A percentile compares a stretch with the other conserved stretches of the same genome.
Conservation (phyloP, 2,113 vertebrate species). For the Sceloporus tristichus region DNA sequence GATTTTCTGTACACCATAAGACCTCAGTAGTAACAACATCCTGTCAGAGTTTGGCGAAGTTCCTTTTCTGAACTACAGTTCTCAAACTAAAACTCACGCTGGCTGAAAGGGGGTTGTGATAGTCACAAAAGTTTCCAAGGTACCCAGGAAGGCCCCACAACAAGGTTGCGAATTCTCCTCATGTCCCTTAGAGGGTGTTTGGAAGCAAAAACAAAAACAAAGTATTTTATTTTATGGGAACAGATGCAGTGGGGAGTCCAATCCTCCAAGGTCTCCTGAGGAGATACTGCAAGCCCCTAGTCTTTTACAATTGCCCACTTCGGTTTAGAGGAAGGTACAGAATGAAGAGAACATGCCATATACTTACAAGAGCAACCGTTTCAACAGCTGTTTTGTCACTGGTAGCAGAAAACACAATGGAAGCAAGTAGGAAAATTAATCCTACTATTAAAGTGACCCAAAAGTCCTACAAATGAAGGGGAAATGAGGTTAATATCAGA, state of each 20-base stretch:
- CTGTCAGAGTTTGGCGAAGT: background rate
- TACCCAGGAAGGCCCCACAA: too few species aligned
- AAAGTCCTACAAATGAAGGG: slow-evolving; percentile 80
- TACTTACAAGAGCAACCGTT: slow-evolving; percentile 79
- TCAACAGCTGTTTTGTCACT: slow-evolving; percentile 69
- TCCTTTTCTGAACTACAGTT: too few species aligned
- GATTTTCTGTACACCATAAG: slow-evolving; percentile 13
- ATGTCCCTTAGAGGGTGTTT: too few species aligned
- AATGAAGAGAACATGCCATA: slow-evolving; percentile 11
- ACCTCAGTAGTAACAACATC: slow-evolving; percentile 14
- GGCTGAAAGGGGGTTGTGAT: too few species aligned
- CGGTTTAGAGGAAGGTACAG: background rate
- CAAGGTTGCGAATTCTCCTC: background rate
- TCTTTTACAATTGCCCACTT: too few species aligned
- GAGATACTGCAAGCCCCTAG: too few species aligned
- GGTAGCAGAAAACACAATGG: slow-evolving; percentile 72
- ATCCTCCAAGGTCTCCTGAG: too few species aligned
- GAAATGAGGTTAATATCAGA: background rate
- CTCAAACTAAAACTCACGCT: too few species aligned
- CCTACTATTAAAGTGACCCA: slow-evolving; percentile 62
- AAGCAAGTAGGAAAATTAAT: slow-evolving; percentile 77
- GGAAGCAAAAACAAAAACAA: too few species aligned
- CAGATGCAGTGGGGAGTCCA: too few species aligned
- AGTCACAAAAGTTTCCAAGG: too few species aligned
- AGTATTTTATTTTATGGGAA: too few species aligned